Conservation (phyloP, 2,797 vertebrate species). For the Danio kyathit region DNA sequence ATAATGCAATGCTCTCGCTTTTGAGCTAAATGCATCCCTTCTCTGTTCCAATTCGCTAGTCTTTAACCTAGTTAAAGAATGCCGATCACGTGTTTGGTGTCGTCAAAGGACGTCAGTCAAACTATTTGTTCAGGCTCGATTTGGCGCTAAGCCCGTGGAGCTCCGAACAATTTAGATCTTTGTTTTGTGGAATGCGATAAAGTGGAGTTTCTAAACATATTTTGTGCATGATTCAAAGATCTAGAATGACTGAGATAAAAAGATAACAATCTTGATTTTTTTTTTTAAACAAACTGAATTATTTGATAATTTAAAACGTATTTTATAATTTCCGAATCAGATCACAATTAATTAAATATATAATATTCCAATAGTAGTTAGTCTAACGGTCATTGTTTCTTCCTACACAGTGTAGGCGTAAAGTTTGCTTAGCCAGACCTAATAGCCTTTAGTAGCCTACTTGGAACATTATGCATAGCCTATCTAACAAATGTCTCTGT, state of each 20-base stretch:
- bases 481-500: background rate
- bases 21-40: background rate
- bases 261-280: background rate
- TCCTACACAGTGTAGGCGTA: background rate
- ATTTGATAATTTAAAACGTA: background rate
- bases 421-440: background rate
- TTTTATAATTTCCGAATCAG: background rate
- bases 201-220: background rate
- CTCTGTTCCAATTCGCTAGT: conserved; percentile 1
- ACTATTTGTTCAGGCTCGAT: conserved; percentile 33
- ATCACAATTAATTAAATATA: background rate
- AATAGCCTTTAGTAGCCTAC: background rate
- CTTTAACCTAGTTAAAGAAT: conserved; percentile 36
- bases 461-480: background rate
- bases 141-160: conserved; percentile 20
- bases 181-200: background rate
- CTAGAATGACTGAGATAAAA: background rate
- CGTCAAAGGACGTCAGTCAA: conserved; percentile 46
- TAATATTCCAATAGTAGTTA: background rate
- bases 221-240: background rate
- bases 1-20: background rate
- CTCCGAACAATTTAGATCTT: background rate
- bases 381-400: background rate
- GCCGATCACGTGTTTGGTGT: conserved; percentile 44
- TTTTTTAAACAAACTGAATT: background rate